phyloP scores from a whole-genome alignment of 2,113 vertebrate genomes.

The Rostratula benghalensis region DNA sequence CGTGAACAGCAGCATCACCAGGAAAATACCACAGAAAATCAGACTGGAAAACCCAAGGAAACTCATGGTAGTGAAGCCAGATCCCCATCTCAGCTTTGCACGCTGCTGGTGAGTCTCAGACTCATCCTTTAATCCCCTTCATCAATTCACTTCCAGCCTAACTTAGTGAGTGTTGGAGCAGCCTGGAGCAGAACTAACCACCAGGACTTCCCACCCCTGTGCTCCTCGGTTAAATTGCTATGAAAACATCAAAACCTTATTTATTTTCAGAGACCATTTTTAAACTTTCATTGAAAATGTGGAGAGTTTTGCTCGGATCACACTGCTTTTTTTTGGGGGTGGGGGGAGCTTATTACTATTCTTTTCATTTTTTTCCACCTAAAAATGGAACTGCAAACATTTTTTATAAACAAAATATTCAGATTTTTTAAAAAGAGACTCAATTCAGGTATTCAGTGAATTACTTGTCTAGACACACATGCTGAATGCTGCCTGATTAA shows the following conservation, averaged over 20 bases:
- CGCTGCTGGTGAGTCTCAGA: not conserved
- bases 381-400: not conserved
- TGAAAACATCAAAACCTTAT: not conserved
- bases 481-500: not conserved
- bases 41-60: not conserved
- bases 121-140: not conserved
- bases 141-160: not conserved
- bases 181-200: fast-evolving
- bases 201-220: not conserved
- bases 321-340: not conserved
- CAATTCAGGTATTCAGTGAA: not conserved
- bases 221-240: not conserved
- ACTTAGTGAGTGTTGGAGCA: not conserved
- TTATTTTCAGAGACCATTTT: not conserved
- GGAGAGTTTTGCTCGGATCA: not conserved
- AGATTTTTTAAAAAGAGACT: not conserved
- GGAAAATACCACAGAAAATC: not conserved
- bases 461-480: not conserved
- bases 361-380: not conserved
- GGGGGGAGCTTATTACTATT: not conserved
- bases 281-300: not conserved
- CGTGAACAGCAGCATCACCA: not conserved
- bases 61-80: not conserved
- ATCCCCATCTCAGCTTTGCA: fast-evolving
- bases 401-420: not conserved